Evolutionary conservation across 2,888 invertebrate genomes (phyloP).

Genomic region (Amblyteles armatorius): DNA sequence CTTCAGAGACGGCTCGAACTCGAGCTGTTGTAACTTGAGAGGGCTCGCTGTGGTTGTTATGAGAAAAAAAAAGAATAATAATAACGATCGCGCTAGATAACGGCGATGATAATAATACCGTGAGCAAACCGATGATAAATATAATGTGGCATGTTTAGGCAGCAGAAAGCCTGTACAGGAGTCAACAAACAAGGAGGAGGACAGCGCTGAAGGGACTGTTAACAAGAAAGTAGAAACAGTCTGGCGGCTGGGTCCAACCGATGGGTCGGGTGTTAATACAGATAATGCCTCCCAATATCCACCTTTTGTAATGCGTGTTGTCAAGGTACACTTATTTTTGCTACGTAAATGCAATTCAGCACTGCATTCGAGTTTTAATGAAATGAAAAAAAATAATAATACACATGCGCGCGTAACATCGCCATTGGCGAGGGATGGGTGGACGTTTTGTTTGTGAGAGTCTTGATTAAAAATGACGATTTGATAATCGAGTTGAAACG

Average conservation of each 20-base stretch:
- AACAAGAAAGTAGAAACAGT: conserved; percentile 77
- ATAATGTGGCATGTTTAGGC: conserved; percentile 80
- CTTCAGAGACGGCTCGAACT: conserved; percentile 10
- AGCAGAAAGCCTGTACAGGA: conserved; percentile 79
- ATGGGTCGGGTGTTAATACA: conserved; percentile 79
- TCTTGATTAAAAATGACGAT: conserved; percentile 21
- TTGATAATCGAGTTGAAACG: conserved; percentile 37
- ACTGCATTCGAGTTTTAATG: conserved; percentile 61
- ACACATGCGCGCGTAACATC: conserved; percentile 49
- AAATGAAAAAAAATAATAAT: conserved; percentile 13
- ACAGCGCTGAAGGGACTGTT: conserved; percentile 72
- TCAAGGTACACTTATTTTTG: conserved; percentile 81
- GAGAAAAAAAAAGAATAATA: conserved; percentile 31
- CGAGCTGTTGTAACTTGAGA: conserved; percentile 15
- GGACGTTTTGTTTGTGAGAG: conserved; percentile 54
- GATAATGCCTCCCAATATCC: conserved; percentile 81
- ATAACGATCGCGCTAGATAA: conserved; percentile 55
- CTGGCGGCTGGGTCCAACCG: conserved; percentile 81
- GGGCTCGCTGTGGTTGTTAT: not conserved
- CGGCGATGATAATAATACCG: conserved; percentile 56
- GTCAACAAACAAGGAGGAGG: conserved; percentile 74
- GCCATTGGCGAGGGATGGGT: conserved; percentile 49
- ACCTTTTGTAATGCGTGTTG: conserved; percentile 83
- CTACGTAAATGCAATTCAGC: conserved; percentile 71
- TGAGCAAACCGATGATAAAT: conserved; percentile 69